Base-by-base conservation (phyloP, 2,113 vertebrate species). In the Propithecus coquereli region DNA sequence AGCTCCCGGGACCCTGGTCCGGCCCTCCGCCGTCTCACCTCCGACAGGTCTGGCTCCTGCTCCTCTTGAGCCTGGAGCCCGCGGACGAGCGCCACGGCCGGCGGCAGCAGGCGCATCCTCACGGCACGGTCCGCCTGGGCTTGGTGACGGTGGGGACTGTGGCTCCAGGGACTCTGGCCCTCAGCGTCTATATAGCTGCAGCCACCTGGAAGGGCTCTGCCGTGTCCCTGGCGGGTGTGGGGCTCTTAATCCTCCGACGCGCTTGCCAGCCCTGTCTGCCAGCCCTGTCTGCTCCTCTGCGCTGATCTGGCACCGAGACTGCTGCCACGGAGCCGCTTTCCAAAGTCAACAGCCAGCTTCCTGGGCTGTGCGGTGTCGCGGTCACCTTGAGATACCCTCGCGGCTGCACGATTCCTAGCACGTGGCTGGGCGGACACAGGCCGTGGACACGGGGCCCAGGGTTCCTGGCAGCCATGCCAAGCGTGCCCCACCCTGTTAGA, bases 351-450 rank as follows among this genome's bases (percentile, higher is more conserved):
- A 63, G 12, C 40, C 12, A 61, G 11, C 43, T 32, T 68, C 52
- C 84, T 16, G 40, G 84, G 32, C 66, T 6, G 18, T 0, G 5
- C 17, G 34, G 20, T 11, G 12, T 40, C n/a, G 2, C 7, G 9
- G 45, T 88, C 54, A 43, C 85, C 32, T 50, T 25, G 65, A 10
- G 16, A 5, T 27, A 5, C 25, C 71, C 47, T 66, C 47, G 1
- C 1, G 8, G 16, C n/a, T 27, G 47, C n/a, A 6, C 6, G 0
- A 9, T 3, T 14, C 40, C 12, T 0, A 10, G n/a, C 9, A 22
- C 25, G 2, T 0, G 3, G 52, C 43, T 6, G 18, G 25, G 57
- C 22, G 57, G 71, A 10, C 47, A 10, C 8, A 20, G 27, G 71
- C 89, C 0, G 1, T 18, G 37, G 32, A 8, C 14, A 17, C 52